Evolutionary conservation across 2,888 invertebrate species (phyloP).

Genomic region (Ochropleura leucogaster): DNA sequence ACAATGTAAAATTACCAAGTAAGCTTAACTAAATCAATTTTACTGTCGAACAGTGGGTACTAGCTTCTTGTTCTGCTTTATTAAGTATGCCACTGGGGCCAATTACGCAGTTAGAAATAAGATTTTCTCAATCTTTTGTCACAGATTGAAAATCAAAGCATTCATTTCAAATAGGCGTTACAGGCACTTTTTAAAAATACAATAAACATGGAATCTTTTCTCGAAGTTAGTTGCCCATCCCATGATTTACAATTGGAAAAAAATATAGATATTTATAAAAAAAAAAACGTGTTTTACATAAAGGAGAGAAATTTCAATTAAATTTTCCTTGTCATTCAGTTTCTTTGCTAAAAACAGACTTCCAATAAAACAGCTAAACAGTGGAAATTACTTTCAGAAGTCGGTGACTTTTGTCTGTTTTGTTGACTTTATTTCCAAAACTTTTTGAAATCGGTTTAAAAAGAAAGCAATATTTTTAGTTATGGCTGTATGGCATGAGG

Average conservation of each 20-base stretch:
- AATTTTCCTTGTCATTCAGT: background rate
- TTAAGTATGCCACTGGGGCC: constrained; percentile 44
- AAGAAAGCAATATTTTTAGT: too few species aligned
- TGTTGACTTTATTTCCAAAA: too few species aligned
- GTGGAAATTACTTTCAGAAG: too few species aligned
- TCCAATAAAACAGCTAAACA: too few species aligned
- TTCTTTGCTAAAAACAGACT: too few species aligned
- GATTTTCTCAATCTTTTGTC: constrained; percentile 36
- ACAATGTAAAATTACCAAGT: constrained; percentile 55
- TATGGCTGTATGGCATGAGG: too few species aligned
- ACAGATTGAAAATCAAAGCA: constrained; percentile 13
- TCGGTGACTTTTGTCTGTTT: too few species aligned
- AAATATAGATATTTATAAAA: background rate
- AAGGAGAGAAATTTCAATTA: background rate
- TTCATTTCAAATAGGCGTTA: background rate
- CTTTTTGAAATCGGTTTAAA: too few species aligned
- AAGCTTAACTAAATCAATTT: constrained; percentile 61
- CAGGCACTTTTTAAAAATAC: background rate
- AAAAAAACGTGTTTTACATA: background rate
- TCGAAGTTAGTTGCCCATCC: background rate
- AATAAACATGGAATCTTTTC: too few species aligned
- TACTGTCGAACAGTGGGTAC: constrained; percentile 49
- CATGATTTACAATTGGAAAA: background rate
- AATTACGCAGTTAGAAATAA: constrained; percentile 49
- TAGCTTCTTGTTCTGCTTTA: constrained; percentile 49